These are phyloP conservation scores for Drosophila subpulchrella DNA, from an alignment of 1,140 invertebrate genomes.

Conservation along the genomic window DNA sequence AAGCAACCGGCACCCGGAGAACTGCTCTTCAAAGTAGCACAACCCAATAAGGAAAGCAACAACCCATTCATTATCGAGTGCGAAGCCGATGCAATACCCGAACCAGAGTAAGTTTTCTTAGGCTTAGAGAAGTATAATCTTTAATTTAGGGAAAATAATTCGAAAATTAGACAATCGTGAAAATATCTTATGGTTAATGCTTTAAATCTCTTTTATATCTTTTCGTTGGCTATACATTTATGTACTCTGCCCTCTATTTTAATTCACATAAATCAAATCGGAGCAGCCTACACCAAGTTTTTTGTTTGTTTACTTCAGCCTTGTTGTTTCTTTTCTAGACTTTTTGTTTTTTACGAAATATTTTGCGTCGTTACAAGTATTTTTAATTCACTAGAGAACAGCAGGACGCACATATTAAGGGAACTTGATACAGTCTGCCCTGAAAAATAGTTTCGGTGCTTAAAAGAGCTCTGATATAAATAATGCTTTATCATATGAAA, in stretches of 20 bases:
- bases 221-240: background rate
- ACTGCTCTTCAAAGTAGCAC: conserved; percentile 95
- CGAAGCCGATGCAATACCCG: conserved; percentile 96
- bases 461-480: background rate
- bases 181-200: background rate
- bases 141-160: background rate
- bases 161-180: background rate
- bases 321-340: conserved; percentile 20
- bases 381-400: conserved; percentile 24
- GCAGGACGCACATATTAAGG: conserved; percentile 19
- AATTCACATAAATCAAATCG: conserved; percentile 66
- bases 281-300: conserved; percentile 44
- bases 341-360: conserved; percentile 37
- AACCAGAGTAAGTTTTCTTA: conserved; percentile 89
- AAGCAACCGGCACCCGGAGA: conserved; percentile 96
- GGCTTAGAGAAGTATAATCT: background rate
- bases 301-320: conserved; percentile 39
- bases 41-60: conserved; percentile 92
- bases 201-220: conserved; percentile 9
- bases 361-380: conserved; percentile 30
- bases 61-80: conserved; percentile 98
- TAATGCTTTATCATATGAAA: background rate
- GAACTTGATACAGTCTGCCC: conserved; percentile 28
- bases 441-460: background rate
- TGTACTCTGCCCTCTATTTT: conserved; percentile 11